Conservation (phyloP, 2,113 vertebrate species). For the Typhlomys cinereus region DNA sequence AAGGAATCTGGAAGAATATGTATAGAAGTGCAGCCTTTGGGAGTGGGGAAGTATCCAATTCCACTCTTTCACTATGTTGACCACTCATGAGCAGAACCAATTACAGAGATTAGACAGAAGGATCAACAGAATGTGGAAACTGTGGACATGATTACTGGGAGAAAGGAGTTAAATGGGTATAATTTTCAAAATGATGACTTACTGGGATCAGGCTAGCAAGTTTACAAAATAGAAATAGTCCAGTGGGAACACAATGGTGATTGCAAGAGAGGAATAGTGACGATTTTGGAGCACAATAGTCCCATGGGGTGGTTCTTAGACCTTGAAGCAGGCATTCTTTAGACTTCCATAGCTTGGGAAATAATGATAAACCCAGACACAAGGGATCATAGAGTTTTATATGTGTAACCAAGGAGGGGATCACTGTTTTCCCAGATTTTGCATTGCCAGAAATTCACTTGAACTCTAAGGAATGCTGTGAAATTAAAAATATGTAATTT, state of each 20-base stretch:
- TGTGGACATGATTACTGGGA: constrained; percentile 14
- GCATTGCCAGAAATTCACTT: not conserved
- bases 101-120: not conserved
- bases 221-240: not conserved
- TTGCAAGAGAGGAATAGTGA: not conserved
- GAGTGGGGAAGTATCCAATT: not conserved
- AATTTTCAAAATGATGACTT: constrained; percentile 20
- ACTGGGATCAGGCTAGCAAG: not conserved
- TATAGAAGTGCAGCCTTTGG: not conserved
- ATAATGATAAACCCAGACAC: not conserved
- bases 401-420: not conserved
- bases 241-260: not conserved
- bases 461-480: not conserved
- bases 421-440: not conserved
- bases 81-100: not conserved
- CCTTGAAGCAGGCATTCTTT: not conserved
- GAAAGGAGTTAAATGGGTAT: constrained; percentile 29
- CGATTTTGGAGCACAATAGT: not conserved
- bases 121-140: not conserved
- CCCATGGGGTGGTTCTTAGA: not conserved
- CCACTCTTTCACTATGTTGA: constrained; percentile 17
- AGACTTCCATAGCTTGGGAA: not conserved
- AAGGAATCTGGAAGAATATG: not conserved
- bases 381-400: not conserved
- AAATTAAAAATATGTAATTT: not conserved